Conservation (phyloP, 2,888 invertebrate genomes). For the Acanthosepion pharaonis region DNA sequence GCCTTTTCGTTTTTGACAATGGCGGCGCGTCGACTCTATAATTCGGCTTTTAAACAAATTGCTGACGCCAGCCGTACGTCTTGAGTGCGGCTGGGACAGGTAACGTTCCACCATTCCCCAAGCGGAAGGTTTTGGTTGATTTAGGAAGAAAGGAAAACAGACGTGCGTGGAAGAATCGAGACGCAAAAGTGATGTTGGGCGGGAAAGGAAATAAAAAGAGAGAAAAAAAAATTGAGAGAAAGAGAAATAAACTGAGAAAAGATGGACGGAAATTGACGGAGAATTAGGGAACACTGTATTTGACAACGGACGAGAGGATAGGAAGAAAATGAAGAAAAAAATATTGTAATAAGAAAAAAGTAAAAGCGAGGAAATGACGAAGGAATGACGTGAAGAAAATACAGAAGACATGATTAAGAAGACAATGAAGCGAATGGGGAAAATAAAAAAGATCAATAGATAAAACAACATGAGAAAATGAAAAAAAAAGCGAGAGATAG, state of each 20-base stretch:
- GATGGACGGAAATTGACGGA: background rate
- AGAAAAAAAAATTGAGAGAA: background rate
- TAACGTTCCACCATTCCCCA: background rate
- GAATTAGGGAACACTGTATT: too few relatives aligned
- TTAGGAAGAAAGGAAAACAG: background rate
- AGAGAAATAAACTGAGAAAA: background rate
- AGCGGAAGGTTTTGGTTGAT: background rate
- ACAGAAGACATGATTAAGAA: background rate
- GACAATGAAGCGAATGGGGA: too few relatives aligned
- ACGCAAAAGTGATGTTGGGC: background rate
- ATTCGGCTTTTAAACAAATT: slow-evolving; percentile 33
- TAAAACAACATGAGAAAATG: too few relatives aligned
- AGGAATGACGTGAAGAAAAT: background rate
- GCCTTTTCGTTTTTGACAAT: slow-evolving; percentile 33
- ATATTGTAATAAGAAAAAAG: background rate
- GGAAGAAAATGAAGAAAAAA: background rate
- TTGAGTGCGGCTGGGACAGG: background rate
- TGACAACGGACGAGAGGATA: too few relatives aligned
- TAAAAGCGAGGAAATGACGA: background rate
- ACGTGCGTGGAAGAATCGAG: background rate
- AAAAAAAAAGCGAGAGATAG: too few relatives aligned
- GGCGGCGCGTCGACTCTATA: background rate
- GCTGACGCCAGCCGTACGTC: background rate
- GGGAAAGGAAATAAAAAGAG: background rate
- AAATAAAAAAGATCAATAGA: too few relatives aligned